Evolutionary conservation across 2,797 vertebrate species (phyloP).

Genomic region (Acanthornis magna): DNA sequence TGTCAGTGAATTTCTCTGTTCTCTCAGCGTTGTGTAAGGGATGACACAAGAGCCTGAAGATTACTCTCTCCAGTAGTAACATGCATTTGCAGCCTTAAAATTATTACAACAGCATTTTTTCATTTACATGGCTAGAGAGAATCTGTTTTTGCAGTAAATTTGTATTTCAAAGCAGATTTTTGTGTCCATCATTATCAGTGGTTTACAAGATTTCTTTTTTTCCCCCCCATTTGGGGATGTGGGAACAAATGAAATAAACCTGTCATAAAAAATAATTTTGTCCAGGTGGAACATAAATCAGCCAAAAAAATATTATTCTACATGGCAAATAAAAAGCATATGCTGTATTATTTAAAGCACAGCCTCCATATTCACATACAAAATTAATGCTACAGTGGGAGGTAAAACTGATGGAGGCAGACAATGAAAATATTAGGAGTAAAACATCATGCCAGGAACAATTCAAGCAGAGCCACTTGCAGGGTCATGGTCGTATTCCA

Average conservation of each 20-base stretch:
- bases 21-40: slow-evolving; percentile 30
- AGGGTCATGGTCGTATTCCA: slow-evolving; percentile 60
- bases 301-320: slow-evolving; percentile 71
- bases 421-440: slow-evolving; percentile 65
- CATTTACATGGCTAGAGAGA: slow-evolving; percentile 52
- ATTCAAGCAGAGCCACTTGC: slow-evolving; percentile 58
- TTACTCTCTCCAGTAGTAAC: slow-evolving; percentile 32
- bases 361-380: slow-evolving; percentile 70
- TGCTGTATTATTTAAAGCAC: slow-evolving; percentile 70
- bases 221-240: not conserved
- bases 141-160: slow-evolving; percentile 59
- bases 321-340: slow-evolving; percentile 75
- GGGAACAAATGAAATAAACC: slow-evolving; percentile 75
- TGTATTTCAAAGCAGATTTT: slow-evolving; percentile 62
- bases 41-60: slow-evolving; percentile 36
- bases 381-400: slow-evolving; percentile 66
- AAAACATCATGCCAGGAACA: slow-evolving; percentile 50
- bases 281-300: slow-evolving; percentile 76
- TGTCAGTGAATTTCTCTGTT: slow-evolving; percentile 49
- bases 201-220: slow-evolving; percentile 42
- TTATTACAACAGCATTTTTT: slow-evolving; percentile 58
- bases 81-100: slow-evolving; percentile 45
- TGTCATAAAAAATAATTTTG: slow-evolving; percentile 75
- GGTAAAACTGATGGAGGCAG: slow-evolving; percentile 61
- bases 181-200: slow-evolving; percentile 40